phyloP scores from a whole-genome alignment of 1,140 invertebrate species.

The Pseudomyrmex concolor region DNA sequence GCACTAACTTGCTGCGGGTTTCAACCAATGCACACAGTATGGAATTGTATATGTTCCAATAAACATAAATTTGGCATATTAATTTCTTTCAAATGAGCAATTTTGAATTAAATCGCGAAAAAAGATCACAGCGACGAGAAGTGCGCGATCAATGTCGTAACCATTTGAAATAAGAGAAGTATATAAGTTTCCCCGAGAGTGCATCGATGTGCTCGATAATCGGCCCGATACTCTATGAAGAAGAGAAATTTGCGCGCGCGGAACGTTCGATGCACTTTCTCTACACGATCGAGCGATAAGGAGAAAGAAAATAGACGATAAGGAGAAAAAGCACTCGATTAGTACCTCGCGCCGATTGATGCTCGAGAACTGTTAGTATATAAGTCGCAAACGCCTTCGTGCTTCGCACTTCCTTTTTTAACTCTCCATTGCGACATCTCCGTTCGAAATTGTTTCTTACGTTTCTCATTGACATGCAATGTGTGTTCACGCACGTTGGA shows the following conservation, averaged over 20 bases:
- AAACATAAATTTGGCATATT: too few species aligned
- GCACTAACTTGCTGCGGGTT: slow-evolving; percentile 83
- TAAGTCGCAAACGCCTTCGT: not conserved
- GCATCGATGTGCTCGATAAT: not conserved
- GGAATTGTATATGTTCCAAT: not conserved
- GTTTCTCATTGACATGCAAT: too few species aligned
- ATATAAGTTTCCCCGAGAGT: not conserved
- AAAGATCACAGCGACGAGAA: too few species aligned
- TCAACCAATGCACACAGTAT: slow-evolving; percentile 64
- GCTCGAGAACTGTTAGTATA: slow-evolving; percentile 29
- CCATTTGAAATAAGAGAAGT: too few species aligned
- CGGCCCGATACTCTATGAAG: not conserved
- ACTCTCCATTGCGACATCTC: not conserved
- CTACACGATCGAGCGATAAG: slow-evolving; percentile 1
- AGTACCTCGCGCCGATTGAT: slow-evolving; percentile 1
- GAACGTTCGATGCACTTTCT: slow-evolving; percentile 35
- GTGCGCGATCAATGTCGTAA: too few species aligned
- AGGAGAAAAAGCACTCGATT: slow-evolving; percentile 32
- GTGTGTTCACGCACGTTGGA: too few species aligned
- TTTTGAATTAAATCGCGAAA: too few species aligned
- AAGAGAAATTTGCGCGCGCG: not conserved
- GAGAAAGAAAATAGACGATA: slow-evolving; percentile 16
- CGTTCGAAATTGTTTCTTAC: too few species aligned
- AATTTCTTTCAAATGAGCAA: too few species aligned
- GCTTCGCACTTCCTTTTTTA: not conserved